Evolutionary conservation across 2,888 invertebrate genomes (phyloP).

Genomic region (Plebejus argus): DNA sequence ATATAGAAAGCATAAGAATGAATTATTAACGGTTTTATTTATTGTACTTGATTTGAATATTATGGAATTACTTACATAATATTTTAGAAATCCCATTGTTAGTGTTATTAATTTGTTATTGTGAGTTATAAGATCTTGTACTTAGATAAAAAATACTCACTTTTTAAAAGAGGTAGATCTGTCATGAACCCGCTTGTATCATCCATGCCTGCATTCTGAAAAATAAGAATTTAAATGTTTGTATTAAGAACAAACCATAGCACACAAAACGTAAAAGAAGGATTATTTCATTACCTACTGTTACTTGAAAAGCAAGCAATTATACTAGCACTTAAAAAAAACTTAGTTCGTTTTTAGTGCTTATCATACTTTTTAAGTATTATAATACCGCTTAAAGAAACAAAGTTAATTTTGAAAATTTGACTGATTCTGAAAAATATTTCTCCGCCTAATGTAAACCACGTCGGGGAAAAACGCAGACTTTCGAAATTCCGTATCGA

Average conservation of each 20-base stretch:
- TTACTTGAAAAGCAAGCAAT: too few relatives aligned
- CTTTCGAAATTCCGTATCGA: neutral
- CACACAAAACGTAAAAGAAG: too few relatives aligned
- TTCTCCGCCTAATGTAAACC: neutral
- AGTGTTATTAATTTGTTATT: neutral
- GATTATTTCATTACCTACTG: too few relatives aligned
- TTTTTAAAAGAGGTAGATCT: constrained; percentile 93
- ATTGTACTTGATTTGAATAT: constrained; percentile 3
- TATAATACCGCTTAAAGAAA: too few relatives aligned
- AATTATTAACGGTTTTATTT: constrained; percentile 11
- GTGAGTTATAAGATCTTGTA: neutral
- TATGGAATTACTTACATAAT: too few relatives aligned
- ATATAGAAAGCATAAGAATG: constrained; percentile 6
- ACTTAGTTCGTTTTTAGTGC: too few relatives aligned
- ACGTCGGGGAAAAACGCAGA: neutral
- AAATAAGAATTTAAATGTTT: neutral
- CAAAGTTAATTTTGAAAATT: too few relatives aligned
- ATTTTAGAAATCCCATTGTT: neutral
- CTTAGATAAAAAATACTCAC: constrained; percentile 80
- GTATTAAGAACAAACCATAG: too few relatives aligned
- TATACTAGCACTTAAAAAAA: too few relatives aligned
- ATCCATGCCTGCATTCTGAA: constrained; percentile 89
- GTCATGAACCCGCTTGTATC: constrained; percentile 94
- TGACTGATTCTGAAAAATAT: neutral
- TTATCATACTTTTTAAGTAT: too few relatives aligned